Conservation (phyloP, 2,888 invertebrate species). For the Leucoma salicis region DNA sequence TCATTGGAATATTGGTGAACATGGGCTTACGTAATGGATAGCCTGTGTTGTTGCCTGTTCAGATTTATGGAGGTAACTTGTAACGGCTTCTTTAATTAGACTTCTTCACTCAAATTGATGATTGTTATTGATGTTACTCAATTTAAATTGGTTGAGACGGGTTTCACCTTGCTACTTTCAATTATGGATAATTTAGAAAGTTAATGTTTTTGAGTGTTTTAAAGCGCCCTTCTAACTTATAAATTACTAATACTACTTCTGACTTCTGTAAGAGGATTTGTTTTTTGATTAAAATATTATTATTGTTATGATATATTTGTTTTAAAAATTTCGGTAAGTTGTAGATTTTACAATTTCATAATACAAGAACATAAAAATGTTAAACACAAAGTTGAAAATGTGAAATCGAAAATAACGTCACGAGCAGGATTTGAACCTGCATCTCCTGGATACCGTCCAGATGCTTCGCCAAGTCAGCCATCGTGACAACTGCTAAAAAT, state of each 20-base stretch:
- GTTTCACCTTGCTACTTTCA: conserved; percentile 47
- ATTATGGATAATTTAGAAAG: conserved; percentile 49
- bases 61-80: conserved; percentile 82
- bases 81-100: conserved; percentile 81
- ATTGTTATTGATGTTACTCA: conserved; percentile 75
- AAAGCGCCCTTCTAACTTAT: conserved; percentile 9
- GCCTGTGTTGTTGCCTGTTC: conserved; percentile 74
- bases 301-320: too few relatives aligned
- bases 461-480: too few relatives aligned
- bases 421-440: too few relatives aligned
- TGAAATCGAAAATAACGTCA: too few relatives aligned
- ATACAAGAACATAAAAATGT: too few relatives aligned
- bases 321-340: too few relatives aligned
- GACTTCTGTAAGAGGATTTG: too few relatives aligned
- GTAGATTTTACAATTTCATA: too few relatives aligned
- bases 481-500: too few relatives aligned
- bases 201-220: conserved; percentile 32
- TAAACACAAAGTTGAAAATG: too few relatives aligned
- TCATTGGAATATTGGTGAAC: conserved; percentile 74
- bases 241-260: not conserved
- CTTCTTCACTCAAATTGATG: conserved; percentile 78
- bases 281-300: too few relatives aligned
- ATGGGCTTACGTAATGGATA: conserved; percentile 73
- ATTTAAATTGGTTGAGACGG: conserved; percentile 58
- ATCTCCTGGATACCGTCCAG: too few relatives aligned